Conservation (phyloP, 2,888 invertebrate genomes). For the Protodeltote pygarga region DNA sequence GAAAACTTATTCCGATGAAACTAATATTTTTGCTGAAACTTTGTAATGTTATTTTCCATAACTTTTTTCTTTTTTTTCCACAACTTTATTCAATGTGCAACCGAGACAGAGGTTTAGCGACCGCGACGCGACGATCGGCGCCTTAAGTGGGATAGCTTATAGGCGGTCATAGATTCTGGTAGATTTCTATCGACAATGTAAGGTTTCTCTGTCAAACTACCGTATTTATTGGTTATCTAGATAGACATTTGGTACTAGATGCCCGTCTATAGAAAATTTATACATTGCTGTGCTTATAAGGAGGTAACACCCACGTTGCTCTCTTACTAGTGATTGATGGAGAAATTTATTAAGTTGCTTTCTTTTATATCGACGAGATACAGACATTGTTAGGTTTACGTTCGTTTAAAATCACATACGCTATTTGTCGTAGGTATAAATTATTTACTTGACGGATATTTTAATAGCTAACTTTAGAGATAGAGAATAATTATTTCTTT, state of each 20-base stretch:
- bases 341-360: conserved; percentile 14
- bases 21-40: no score
- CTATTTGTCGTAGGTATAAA: no score
- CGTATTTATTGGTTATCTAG: conserved; percentile 35
- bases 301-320: conserved; percentile 1
- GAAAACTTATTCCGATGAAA: no score
- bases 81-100: no score
- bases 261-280: conserved; percentile 4
- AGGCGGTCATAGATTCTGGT: conserved; percentile 15
- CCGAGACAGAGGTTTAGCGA: no score
- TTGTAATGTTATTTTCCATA: no score
- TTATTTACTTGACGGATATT: no score
- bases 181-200: conserved; percentile 20
- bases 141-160: conserved; percentile 14
- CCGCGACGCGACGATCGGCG: not conserved
- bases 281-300: conserved; percentile 7
- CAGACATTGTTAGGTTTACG: no score
- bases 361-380: conserved; percentile 1
- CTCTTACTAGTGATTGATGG: not conserved
- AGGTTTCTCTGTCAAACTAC: conserved; percentile 37
- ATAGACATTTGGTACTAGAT: conserved; percentile 15
- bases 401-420: not conserved
- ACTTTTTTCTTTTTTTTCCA: no score
- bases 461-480: no score
- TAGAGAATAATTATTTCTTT: no score